phyloP scores from a whole-genome alignment of 2,888 invertebrate species.

The Resseliella maxima region DNA sequence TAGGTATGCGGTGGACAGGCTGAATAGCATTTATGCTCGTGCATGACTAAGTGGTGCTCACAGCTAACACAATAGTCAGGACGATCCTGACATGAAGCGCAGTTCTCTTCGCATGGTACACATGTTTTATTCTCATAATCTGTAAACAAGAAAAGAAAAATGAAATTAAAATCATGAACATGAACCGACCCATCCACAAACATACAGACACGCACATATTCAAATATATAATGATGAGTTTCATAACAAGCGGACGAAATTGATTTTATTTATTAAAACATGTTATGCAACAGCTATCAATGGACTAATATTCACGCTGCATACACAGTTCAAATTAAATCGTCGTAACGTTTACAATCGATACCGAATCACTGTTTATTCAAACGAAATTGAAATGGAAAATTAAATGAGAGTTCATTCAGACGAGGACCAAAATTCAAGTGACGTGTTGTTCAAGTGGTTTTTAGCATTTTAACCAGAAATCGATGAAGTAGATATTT shows the following conservation, averaged over 20 bases:
- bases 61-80: slow-evolving; percentile 88
- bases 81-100: slow-evolving; percentile 84
- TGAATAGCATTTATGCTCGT: slow-evolving; percentile 84
- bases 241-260: not conserved
- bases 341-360: not conserved
- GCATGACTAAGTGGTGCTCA: slow-evolving; percentile 86
- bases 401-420: not conserved
- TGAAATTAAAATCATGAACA: slow-evolving; percentile 5
- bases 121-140: slow-evolving; percentile 81
- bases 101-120: slow-evolving; percentile 86
- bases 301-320: not conserved
- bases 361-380: not conserved
- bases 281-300: not conserved
- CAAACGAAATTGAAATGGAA: not conserved
- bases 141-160: slow-evolving; percentile 62
- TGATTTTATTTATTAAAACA: slow-evolving; percentile 19
- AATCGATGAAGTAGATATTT: not conserved
- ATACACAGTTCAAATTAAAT: not conserved
- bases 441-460: not conserved
- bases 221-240: not conserved
- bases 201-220: not conserved
- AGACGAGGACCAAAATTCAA: not conserved
- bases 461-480: not conserved
- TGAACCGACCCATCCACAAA: no score
- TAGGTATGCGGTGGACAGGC: slow-evolving; percentile 84